These are phyloP conservation scores for Cyprinella venusta DNA, from an alignment of 2,797 vertebrate genomes.

Conservation along the genomic window DNA sequence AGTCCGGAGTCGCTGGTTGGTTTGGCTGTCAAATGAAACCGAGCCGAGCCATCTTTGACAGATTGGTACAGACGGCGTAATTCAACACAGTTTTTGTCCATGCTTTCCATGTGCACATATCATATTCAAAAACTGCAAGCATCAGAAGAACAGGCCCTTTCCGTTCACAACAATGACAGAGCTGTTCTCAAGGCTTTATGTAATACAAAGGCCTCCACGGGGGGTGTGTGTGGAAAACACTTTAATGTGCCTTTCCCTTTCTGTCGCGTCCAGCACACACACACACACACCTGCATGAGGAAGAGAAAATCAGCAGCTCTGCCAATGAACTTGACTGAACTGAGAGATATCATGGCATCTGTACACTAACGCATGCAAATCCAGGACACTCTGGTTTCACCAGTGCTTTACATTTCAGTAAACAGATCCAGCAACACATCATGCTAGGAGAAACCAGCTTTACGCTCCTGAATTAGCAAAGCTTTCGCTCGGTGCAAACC, in stretches of 20 bases:
- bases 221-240: constrained; percentile 46
- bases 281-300: background rate
- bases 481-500: constrained; percentile 31
- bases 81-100: constrained; percentile 73
- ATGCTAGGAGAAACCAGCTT: background rate
- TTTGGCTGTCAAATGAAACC: constrained; percentile 57
- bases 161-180: constrained; percentile 67
- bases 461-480: background rate
- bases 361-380: background rate
- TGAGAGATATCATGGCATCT: background rate
- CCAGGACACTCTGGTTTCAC: background rate
- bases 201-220: constrained; percentile 61
- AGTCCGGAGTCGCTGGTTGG: constrained; percentile 67
- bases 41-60: constrained; percentile 69
- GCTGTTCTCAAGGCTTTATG: constrained; percentile 67
- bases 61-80: constrained; percentile 75
- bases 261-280: constrained; percentile 1
- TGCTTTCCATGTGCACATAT: constrained; percentile 69
- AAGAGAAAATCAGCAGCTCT: background rate
- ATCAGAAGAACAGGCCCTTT: constrained; percentile 64
- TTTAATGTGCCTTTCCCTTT: constrained; percentile 62
- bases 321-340: background rate
- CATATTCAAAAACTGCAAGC: constrained; percentile 72
- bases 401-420: background rate
- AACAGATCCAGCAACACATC: background rate